Base-by-base conservation (phyloP, 2,797 vertebrate species). In the Coracias cyanogaster region DNA sequence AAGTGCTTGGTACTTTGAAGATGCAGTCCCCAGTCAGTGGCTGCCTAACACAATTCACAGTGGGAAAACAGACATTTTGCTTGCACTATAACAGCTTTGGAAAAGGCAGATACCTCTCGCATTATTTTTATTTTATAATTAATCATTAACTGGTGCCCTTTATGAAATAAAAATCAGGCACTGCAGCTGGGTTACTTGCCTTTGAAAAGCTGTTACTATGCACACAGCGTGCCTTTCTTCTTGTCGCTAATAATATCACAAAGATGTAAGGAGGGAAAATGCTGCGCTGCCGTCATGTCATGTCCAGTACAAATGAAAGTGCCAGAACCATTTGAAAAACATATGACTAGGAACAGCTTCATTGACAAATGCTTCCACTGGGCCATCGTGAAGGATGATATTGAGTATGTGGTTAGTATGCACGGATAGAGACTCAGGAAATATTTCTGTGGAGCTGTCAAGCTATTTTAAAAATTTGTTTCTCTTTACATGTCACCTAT, bases 181-280 rank as follows among this genome's bases (percentile, higher is more conserved):
- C 39, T 67, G 57, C 87, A 86, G 74, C 79, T 92, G 57, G 41
- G 64, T 73, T 85, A 70, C 80, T 91, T 85, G 71, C 82, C 74
- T 94, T 66, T 91, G 89, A 82, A 82, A 91, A 85, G 51, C 74
- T 94, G 60, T 89, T 95, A 15, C 57, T 86, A 14, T 64, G 87
- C 55, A 35, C 33, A 41, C 55, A 74, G 72, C 49, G 22, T 82
- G 67, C 48, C 54, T 74, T 87, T 70, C 57, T 82, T 74, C 55
- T 73, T 73, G 76, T 60, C 60, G 64, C 52, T 78, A 64, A 61
- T 74, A 33, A 11, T 49, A 71, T 26, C 49, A 70, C 72, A 74
- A 86, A 88, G 57, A 35, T 37, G n/a, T 43, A 66, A 46, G 65
- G 72, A 78, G 35, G 54, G 19, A 46, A 79, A 72, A 74, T 35